Conservation (phyloP, 2,797 vertebrate genomes). For the Coreius guichenoti region DNA sequence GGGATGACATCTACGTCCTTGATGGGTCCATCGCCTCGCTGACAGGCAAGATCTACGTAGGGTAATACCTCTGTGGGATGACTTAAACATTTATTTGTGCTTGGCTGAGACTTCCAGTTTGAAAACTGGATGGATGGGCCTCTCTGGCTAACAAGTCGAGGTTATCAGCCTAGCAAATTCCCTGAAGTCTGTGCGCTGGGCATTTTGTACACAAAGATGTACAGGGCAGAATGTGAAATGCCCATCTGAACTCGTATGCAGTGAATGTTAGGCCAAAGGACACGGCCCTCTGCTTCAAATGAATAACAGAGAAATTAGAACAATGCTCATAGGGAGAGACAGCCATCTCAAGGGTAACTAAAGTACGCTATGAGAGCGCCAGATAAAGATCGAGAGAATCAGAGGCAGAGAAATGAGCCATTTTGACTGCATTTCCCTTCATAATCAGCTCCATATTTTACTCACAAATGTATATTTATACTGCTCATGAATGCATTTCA, state of each 20-base stretch:
- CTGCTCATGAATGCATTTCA: constrained; percentile 16
- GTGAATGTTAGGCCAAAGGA: constrained; percentile 64
- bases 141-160: constrained; percentile 35
- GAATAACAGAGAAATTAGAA: constrained; percentile 47
- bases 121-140: neutral
- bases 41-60: constrained; percentile 17
- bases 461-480: constrained; percentile 26
- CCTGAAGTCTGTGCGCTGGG: constrained; percentile 14
- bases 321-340: constrained; percentile 27
- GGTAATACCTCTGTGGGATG: constrained; percentile 17
- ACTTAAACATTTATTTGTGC: constrained; percentile 14
- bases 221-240: constrained; percentile 58
- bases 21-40: constrained; percentile 25
- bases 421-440: constrained; percentile 10
- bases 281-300: constrained; percentile 24
- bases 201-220: constrained; percentile 23
- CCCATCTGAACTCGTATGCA: constrained; percentile 64
- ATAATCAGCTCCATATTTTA: neutral
- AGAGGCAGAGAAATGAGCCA: constrained; percentile 5
- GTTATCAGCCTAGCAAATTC: constrained; percentile 28
- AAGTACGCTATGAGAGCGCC: neutral
- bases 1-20: constrained; percentile 30
- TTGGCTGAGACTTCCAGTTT: constrained; percentile 13
- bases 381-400: constrained; percentile 12
- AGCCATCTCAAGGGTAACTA: constrained; percentile 36